Evolutionary conservation across 2,888 invertebrate species (phyloP).

Genomic region (Exephanes ischioxanthus): DNA sequence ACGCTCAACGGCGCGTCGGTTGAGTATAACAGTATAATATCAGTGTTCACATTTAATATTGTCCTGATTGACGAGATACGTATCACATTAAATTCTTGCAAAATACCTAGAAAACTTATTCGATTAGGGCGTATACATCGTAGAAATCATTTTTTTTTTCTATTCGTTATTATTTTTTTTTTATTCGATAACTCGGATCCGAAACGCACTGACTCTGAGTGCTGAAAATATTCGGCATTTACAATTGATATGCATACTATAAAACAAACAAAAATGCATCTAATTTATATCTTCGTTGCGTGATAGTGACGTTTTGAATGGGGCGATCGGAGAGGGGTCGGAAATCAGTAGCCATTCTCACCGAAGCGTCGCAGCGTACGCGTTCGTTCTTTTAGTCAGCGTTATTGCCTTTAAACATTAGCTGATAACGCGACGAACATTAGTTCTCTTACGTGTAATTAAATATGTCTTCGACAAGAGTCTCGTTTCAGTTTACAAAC

Average conservation of each 20-base stretch:
- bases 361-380: neutral
- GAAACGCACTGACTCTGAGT: conserved; percentile 31
- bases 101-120: conserved; percentile 67
- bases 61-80: conserved; percentile 76
- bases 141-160: conserved; percentile 24
- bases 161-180: neutral
- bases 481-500: conserved; percentile 28
- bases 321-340: neutral
- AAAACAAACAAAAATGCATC: conserved; percentile 52
- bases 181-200: conserved; percentile 5
- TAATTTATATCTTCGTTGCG: conserved; percentile 29
- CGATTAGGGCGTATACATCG: conserved; percentile 46
- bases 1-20: conserved; percentile 18
- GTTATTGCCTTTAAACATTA: conserved; percentile 45
- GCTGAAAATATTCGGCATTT: conserved; percentile 47
- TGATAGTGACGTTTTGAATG: neutral
- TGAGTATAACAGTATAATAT: conserved; percentile 66
- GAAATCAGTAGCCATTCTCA: neutral
- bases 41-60: conserved; percentile 77
- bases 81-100: conserved; percentile 78
- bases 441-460: conserved; percentile 17
- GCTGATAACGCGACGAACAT: conserved; percentile 20
- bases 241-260: conserved; percentile 51
- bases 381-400: neutral
- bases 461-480: conserved; percentile 3